These are phyloP conservation scores for Argyrosomus japonicus DNA, from an alignment of 2,113 vertebrate genomes.

Conservation along the genomic window DNA sequence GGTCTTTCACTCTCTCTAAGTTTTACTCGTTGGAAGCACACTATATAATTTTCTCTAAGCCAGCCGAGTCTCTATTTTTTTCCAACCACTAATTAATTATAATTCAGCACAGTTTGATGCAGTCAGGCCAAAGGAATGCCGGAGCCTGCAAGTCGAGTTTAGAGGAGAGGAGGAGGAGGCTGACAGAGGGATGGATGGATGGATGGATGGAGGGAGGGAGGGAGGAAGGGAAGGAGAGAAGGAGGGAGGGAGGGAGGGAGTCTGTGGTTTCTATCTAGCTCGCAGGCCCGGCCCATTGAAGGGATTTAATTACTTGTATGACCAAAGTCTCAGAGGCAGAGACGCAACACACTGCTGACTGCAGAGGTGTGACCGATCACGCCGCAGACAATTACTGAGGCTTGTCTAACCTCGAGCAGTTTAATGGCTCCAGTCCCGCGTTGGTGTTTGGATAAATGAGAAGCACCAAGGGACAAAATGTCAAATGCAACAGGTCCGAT, in stretches of 20 bases:
- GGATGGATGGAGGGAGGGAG: slow-evolving; percentile 10
- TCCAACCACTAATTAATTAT: slow-evolving; percentile 86
- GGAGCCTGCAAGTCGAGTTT: slow-evolving; percentile 75
- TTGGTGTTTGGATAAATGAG: slow-evolving; percentile 29
- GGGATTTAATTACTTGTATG: slow-evolving; percentile 57
- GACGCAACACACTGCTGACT: slow-evolving; percentile 18
- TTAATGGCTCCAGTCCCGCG: background rate
- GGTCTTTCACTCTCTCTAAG: slow-evolving; percentile 68
- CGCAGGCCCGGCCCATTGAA: slow-evolving; percentile 38
- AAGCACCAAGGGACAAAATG: background rate
- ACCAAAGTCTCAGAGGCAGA: slow-evolving; percentile 41
- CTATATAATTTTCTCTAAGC: slow-evolving; percentile 84
- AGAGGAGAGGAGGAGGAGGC: slow-evolving; percentile 36
- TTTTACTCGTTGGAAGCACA: slow-evolving; percentile 81
- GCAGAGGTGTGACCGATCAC: slow-evolving; percentile 44
- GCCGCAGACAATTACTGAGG: slow-evolving; percentile 9
- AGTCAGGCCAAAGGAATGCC: slow-evolving; percentile 85
- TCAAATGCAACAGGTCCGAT: background rate
- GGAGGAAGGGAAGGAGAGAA: slow-evolving; percentile 30
- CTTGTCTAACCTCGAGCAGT: slow-evolving; percentile 13
- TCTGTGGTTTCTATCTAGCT: slow-evolving; percentile 61
- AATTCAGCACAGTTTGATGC: slow-evolving; percentile 81
- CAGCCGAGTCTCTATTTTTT: slow-evolving; percentile 83
- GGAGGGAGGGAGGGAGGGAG: slow-evolving; percentile 33
- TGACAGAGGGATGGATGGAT: slow-evolving; percentile 37